Evolutionary conservation across 2,113 vertebrate genomes (phyloP), one percentile per base, ranked within the genome.

Genomic region (Synchiropus splendidus): DNA sequence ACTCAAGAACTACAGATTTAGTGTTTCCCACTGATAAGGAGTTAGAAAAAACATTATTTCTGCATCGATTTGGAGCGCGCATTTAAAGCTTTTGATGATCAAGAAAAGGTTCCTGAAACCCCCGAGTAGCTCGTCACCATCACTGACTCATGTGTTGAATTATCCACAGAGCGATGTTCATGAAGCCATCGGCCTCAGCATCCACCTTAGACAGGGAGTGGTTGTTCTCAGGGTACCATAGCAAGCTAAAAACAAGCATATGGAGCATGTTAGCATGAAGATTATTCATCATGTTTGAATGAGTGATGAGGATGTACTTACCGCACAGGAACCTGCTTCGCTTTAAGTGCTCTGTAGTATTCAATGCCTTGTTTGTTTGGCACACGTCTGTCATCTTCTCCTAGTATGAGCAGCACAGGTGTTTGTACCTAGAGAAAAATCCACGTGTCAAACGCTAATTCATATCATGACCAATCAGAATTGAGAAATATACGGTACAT

Each of bases 311-410:
- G 21, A 32, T 34, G n/a, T n/a, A 57, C 89, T 88, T 70, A 98
- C 95, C 89, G 83, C 1, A 89, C 87, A 27, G 89, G 87, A 31
- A 92, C 36, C 0, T 87, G 79, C 12, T 77, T 81, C 51, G 86
- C 80, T 70, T 90, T 92, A 30, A 98, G 83, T n/a, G 89, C 90
- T 45, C 48, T 89, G 70, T 95, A 97, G 64, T 90, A 96, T 61
- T 97, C 95, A 11, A 96, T 65, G 3, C 95, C 92, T 75, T 98
- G 95, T 48, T 86, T 89, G 52, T 77, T 88, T 8, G 90, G 94
- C 3, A 94, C 94, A 2, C 93, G 89, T 44, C 69, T 85, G 73
- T 97, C 93, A 0, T 94, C 88, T 42, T 94, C 90, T 30, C 92
- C 94, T 51, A 98, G 58, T 59, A 87, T 79, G 34, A 98, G 78